Base-by-base conservation (phyloP, 2,113 vertebrate genomes). In the Rhinoptilus africanus region DNA sequence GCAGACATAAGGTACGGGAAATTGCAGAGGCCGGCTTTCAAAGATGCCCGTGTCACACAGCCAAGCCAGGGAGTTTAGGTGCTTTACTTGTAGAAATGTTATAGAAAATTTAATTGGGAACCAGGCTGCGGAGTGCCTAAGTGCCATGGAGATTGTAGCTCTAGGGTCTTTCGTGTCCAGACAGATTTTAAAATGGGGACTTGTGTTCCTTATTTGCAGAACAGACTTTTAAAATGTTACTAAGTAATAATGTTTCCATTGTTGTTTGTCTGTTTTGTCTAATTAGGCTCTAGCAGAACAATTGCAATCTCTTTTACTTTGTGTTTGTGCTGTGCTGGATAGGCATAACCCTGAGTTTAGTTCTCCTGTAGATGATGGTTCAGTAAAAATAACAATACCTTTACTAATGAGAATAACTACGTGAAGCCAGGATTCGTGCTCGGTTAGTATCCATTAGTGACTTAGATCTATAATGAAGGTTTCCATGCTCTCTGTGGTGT, bases 391-490 rank as follows among this genome's bases (percentile, higher is more conserved):
- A 81, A 74, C 85, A 71, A 14, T 90, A 72, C 45, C 85, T 93
- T 53, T 82, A 66, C 80, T 91, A 82, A 93, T 75, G 64, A 89
- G 62, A 60, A 57, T 60, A 89, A 64, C 35, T 82, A 9, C n/a
- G 32, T 89, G 77, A 82, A 92, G n/a, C 60, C 64, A 85, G 72
- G 60, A 84, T 72, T 91, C 28, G 8, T 91, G 76, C 76, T 92
- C 81, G 89, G 92, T 97, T 92, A 85, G 67, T 79, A 82, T 64
- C 53, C 57, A 16, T 94, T 94, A 81, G 41, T 87, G 62, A 34
- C 69, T 93, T 79, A 64, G 19, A 28, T 84, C 73, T 66, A 9
- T 82, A 89, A 64, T 79, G 86, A 89, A 79, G 32, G 45, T 45
- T 93, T 92, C 77, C 30, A 23, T 79, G 27, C 76, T 68, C 35